These are phyloP conservation scores for Myotis daubentonii DNA, from an alignment of 2,797 vertebrate species.

Conservation along the genomic window DNA sequence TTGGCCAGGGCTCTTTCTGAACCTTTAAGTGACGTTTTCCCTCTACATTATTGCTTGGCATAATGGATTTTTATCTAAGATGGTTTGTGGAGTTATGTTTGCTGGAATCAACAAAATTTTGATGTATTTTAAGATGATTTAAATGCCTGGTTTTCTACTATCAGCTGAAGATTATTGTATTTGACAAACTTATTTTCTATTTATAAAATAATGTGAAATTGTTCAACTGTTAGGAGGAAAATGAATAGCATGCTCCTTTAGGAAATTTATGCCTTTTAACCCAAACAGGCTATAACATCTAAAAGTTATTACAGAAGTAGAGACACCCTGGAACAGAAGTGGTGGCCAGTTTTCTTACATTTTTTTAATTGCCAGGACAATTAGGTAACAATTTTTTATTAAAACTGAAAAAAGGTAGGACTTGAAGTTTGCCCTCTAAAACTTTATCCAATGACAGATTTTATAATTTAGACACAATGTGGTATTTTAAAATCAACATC, in stretches of 20 bases:
- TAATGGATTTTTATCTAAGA: neutral
- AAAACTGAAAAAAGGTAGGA: neutral
- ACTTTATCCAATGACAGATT: neutral
- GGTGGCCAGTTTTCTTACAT: neutral
- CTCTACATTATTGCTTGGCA: neutral
- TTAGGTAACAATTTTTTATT: neutral
- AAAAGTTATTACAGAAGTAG: neutral
- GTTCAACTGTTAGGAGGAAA: neutral
- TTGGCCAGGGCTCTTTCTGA: neutral
- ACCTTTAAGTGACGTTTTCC: neutral
- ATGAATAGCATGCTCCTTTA: neutral
- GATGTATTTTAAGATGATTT: neutral
- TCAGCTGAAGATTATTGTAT: neutral
- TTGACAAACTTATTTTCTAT: neutral
- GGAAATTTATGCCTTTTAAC: neutral
- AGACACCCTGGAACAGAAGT: neutral
- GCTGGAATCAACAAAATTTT: neutral
- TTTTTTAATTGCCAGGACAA: neutral
- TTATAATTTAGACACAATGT: neutral
- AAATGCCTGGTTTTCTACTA: neutral
- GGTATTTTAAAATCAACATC: neutral
- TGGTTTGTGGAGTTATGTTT: neutral
- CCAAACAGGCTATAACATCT: neutral
- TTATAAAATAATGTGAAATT: conserved; percentile 26
- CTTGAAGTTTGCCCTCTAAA: neutral